phyloP scores from a whole-genome alignment of 2,113 vertebrate species.

The Strix uralensis region DNA sequence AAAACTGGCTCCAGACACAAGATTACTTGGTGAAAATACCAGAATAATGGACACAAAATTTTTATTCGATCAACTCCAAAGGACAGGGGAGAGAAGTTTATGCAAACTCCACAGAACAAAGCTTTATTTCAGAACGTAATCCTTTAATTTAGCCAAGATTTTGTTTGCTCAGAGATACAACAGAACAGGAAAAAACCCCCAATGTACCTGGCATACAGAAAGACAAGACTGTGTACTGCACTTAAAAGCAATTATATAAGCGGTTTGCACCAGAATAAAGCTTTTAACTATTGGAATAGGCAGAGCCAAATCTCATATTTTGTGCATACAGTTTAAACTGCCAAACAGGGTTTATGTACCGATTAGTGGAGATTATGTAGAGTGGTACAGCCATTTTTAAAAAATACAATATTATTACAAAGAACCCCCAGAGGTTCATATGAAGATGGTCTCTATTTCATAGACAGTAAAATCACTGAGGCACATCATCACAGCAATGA shows the following conservation, averaged over 20 bases:
- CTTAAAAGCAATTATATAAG: constrained; percentile 49
- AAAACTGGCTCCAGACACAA: constrained; percentile 40
- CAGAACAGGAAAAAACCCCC: neutral
- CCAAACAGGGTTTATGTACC: constrained; percentile 62
- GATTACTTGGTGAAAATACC: constrained; percentile 48
- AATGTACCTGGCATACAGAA: constrained; percentile 8
- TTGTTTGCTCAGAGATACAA: constrained; percentile 46
- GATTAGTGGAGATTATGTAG: constrained; percentile 53
- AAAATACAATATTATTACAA: constrained; percentile 68
- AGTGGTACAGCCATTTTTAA: constrained; percentile 48
- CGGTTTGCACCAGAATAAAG: neutral
- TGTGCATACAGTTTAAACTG: constrained; percentile 45
- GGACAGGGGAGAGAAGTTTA: constrained; percentile 31
- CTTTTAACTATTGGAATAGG: constrained; percentile 32
- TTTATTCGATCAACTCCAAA: constrained; percentile 52
- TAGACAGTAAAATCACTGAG: constrained; percentile 68
- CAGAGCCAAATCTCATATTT: constrained; percentile 31
- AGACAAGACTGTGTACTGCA: neutral
- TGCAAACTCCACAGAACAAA: constrained; percentile 55
- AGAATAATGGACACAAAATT: constrained; percentile 35
- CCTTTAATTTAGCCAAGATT: constrained; percentile 62
- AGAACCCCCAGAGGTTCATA: constrained; percentile 63
- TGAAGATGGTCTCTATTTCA: constrained; percentile 67
- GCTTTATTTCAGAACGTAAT: constrained; percentile 56
- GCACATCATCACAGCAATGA: constrained; percentile 57